Conservation (phyloP, 2,113 vertebrate genomes). For the Amphiprion ocellaris region DNA sequence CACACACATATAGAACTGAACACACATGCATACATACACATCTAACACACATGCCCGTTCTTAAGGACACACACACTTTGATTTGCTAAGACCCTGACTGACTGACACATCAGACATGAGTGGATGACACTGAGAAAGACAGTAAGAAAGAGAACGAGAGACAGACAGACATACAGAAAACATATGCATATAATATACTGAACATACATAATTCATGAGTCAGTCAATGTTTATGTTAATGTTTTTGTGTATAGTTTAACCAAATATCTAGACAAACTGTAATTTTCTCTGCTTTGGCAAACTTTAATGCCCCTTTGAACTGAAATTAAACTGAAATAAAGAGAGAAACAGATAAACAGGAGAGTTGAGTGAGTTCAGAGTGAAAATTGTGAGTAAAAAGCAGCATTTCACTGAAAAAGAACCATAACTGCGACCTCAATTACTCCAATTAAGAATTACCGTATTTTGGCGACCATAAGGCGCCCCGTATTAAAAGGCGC, state of each 20-base stretch:
- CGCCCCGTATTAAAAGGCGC: too few relatives aligned
- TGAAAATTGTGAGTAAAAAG: constrained; percentile 22
- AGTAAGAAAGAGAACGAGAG: background rate
- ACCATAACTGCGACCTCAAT: constrained; percentile 16
- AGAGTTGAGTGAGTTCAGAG: constrained; percentile 40
- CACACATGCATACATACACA: constrained; percentile 24
- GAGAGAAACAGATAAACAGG: constrained; percentile 3
- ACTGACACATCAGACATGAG: constrained; percentile 74
- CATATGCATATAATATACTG: too few relatives aligned
- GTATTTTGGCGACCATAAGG: too few relatives aligned
- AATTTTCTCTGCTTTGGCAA: too few relatives aligned
- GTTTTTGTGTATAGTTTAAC: too few relatives aligned
- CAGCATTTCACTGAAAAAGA: constrained; percentile 26
- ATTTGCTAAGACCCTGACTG: constrained; percentile 72
- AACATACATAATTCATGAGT: too few relatives aligned
- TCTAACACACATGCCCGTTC: constrained; percentile 17
- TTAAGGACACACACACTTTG: constrained; percentile 57
- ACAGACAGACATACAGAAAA: background rate
- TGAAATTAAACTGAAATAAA: too few relatives aligned
- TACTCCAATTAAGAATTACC: background rate
- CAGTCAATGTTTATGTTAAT: too few relatives aligned
- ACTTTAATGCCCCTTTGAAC: too few relatives aligned
- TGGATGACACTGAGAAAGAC: constrained; percentile 52
- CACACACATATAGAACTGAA: background rate
- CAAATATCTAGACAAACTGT: too few relatives aligned